Percentiles rank a stretch among this genome's conserved stretches.
Evolutionary conservation across 2,797 vertebrate genomes (phyloP).

Genomic region (Jordanella pulchra): DNA sequence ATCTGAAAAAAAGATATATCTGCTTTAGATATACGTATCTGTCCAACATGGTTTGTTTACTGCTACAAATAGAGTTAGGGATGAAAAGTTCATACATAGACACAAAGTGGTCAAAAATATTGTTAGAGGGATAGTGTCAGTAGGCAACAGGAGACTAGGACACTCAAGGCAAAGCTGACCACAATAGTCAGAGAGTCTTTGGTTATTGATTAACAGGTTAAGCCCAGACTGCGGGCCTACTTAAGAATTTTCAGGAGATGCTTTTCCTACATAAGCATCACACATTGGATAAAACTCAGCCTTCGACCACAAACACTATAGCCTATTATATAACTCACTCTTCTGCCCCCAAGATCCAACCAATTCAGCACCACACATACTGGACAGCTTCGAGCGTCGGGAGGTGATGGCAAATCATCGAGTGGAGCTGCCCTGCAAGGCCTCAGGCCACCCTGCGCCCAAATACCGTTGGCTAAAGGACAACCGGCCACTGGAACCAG

Average conservation of each 20-base stretch:
- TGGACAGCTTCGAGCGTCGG: conserved; percentile 95
- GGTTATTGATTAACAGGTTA: not conserved
- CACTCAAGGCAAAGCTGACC: not conserved
- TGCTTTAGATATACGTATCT: too few relatives aligned
- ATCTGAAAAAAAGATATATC: not conserved
- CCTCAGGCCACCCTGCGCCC: conserved; percentile 92
- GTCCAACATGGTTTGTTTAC: too few relatives aligned
- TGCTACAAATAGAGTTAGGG: too few relatives aligned
- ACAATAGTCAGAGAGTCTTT: not conserved
- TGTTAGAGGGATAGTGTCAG: too few relatives aligned
- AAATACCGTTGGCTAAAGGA: conserved; percentile 98
- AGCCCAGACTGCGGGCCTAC: not conserved
- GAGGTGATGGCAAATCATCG: conserved; percentile 94
- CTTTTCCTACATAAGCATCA: not conserved
- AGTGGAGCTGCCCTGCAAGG: conserved; percentile 97
- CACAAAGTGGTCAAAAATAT: too few relatives aligned
- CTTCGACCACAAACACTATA: not conserved
- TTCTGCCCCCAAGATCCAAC: conserved; percentile 84
- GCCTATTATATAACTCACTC: not conserved
- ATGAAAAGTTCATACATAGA: too few relatives aligned
- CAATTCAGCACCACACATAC: conserved; percentile 93
- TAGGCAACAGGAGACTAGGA: too few relatives aligned
- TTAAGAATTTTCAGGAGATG: not conserved
- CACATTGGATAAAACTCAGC: not conserved
- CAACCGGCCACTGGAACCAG: conserved; percentile 92